A percentile compares a stretch with the other conserved stretches of the same genome.
Conservation (phyloP, 2,888 invertebrate genomes). For the Bedellia somnulentella region DNA sequence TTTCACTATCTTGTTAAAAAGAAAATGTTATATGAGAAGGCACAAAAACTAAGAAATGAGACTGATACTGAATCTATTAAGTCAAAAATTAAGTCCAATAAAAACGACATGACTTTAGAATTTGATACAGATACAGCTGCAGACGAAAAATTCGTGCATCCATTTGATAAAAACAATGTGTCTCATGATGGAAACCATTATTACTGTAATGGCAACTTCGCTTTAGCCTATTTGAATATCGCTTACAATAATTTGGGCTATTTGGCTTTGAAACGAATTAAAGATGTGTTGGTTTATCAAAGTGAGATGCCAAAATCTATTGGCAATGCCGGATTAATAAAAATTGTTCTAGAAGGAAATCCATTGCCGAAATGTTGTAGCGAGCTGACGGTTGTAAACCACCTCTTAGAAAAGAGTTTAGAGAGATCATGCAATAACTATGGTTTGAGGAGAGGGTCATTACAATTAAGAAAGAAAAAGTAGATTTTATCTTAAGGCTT, state of each 20-base stretch:
- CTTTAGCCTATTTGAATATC: conserved; percentile 27
- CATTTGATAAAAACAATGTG: conserved; percentile 14
- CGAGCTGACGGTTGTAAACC: too few species aligned
- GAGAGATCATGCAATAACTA: too few species aligned
- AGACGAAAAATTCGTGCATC: conserved; percentile 19
- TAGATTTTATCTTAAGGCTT: too few species aligned
- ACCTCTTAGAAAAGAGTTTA: too few species aligned
- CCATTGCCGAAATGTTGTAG: too few species aligned
- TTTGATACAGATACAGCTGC: conserved; percentile 16
- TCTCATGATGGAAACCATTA: conserved; percentile 12
- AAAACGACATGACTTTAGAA: conserved; percentile 14
- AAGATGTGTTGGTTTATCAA: conserved; percentile 20
- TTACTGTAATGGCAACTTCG: conserved; percentile 23
- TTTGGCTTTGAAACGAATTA: conserved; percentile 18
- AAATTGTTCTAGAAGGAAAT: conserved; percentile 27
- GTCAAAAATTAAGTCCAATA: conserved; percentile 7
- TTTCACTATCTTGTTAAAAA: conserved; percentile 12
- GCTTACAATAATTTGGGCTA: conserved; percentile 25
- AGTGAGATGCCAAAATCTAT: conserved; percentile 12
- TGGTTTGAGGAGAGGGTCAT: too few species aligned
- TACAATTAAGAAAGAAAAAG: too few species aligned
- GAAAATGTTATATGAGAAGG: conserved; percentile 10
- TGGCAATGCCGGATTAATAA: conserved; percentile 19
- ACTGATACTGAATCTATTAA: conserved; percentile 11
- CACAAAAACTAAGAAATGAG: conserved; percentile 4